Evolutionary conservation across 2,888 invertebrate species (phyloP).

Genomic region (Drosophila borborema): DNA sequence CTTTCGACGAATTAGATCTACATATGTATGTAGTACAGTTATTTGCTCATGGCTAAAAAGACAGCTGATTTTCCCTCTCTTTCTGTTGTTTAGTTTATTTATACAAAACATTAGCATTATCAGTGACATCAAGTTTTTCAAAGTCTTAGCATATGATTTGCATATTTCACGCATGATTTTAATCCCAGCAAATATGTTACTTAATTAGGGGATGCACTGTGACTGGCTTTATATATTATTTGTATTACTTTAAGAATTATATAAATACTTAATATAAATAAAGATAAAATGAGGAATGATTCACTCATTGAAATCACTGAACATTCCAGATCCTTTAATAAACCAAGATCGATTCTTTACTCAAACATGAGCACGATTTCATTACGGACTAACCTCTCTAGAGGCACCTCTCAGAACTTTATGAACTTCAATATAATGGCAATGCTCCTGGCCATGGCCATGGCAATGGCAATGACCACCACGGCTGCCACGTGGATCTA

Average conservation of each 20-base stretch:
- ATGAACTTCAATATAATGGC: neutral
- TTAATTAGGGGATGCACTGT: neutral
- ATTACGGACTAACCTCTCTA: no score
- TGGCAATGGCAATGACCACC: constrained; percentile 20
- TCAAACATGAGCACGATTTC: neutral
- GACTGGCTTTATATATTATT: neutral
- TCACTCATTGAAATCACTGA: neutral
- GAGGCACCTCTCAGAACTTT: no score
- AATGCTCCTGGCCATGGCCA: constrained; percentile 6
- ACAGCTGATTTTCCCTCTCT: neutral
- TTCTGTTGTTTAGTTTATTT: neutral
- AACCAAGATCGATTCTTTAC: no score
- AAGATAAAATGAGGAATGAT: neutral
- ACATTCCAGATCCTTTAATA: neutral
- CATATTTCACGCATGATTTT: neutral
- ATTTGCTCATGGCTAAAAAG: neutral
- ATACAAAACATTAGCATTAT: neutral
- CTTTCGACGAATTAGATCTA: neutral
- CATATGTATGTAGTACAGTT: neutral
- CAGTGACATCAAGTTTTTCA: neutral
- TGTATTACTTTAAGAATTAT: neutral
- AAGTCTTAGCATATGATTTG: neutral
- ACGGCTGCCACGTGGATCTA: constrained; percentile 21
- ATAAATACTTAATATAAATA: neutral
- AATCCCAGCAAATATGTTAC: neutral